Evolutionary conservation across 2,888 invertebrate genomes (phyloP).

Genomic region (Thelaira solivaga): DNA sequence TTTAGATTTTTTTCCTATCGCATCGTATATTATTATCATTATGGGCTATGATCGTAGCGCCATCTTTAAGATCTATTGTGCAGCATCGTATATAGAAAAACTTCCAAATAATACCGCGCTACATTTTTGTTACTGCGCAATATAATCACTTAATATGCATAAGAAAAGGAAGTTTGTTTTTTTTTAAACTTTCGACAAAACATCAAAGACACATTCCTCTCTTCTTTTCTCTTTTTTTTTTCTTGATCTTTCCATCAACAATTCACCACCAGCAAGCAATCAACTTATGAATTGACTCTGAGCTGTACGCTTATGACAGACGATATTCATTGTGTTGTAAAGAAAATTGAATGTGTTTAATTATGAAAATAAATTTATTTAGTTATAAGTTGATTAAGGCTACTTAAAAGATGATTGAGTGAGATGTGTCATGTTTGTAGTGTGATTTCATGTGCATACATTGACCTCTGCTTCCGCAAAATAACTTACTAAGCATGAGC

Average conservation of each 20-base stretch:
- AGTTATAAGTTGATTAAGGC: conserved; percentile 15
- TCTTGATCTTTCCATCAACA: conserved; percentile 6
- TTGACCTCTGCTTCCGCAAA: conserved; percentile 61
- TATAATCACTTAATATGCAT: conserved; percentile 1
- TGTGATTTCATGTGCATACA: conserved; percentile 40
- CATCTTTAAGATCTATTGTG: too few species aligned
- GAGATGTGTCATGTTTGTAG: conserved; percentile 47
- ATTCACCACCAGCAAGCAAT: not conserved
- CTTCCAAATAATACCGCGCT: not conserved
- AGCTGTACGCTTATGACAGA: too few species aligned
- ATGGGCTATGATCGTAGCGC: too few species aligned
- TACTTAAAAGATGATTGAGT: conserved; percentile 3
- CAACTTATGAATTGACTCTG: too few species aligned
- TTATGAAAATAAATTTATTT: conserved; percentile 46
- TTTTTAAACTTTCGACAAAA: not conserved
- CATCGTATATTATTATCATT: too few species aligned
- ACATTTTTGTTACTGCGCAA: conserved; percentile 2
- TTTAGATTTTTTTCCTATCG: too few species aligned
- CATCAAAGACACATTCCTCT: conserved; percentile 44
- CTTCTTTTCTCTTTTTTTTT: conserved; percentile 17
- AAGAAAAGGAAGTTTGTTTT: conserved; percentile 35
- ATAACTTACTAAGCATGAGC: conserved; percentile 9
- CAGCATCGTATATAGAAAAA: too few species aligned
- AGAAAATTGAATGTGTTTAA: conserved; percentile 38
- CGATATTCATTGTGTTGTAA: conserved; percentile 15